These are phyloP conservation scores for Himalopsyche japonica DNA, from an alignment of 2,888 invertebrate species.

Conservation along the genomic window DNA sequence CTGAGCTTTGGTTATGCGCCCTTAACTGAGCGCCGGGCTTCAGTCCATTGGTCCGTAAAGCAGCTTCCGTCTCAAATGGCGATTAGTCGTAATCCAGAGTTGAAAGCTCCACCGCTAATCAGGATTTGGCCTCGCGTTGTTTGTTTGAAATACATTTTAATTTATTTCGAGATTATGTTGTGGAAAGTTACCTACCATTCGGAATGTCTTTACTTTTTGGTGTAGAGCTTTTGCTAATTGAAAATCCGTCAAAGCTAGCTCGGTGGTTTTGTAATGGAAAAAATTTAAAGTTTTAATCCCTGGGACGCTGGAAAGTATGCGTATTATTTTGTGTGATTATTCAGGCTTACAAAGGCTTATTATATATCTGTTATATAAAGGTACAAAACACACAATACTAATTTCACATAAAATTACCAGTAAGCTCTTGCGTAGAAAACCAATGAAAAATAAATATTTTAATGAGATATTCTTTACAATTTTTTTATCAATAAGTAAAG, in stretches of 20 bases:
- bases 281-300: neutral
- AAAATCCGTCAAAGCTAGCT: neutral
- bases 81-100: constrained; percentile 35
- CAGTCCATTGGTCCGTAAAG: constrained; percentile 4
- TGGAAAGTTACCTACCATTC: neutral
- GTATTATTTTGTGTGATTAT: constrained; percentile 2
- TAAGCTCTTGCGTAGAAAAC: no score
- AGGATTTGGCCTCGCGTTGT: constrained; percentile 26
- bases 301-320: neutral
- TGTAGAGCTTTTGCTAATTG: neutral
- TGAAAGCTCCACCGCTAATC: constrained; percentile 24
- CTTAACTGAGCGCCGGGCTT: neutral
- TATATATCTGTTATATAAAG: neutral
- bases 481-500: no score
- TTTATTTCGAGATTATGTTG: constrained; percentile 26
- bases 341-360: neutral
- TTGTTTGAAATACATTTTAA: constrained; percentile 27
- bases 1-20: neutral
- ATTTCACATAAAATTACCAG: no score
- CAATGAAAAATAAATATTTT: no score
- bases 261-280: neutral
- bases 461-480: no score
- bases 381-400: neutral
- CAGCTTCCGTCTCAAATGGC: constrained; percentile 35
- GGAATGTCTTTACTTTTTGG: constrained; percentile 1